Conservation (phyloP, 2,888 invertebrate genomes). For the Lepidochrysops patricia region DNA sequence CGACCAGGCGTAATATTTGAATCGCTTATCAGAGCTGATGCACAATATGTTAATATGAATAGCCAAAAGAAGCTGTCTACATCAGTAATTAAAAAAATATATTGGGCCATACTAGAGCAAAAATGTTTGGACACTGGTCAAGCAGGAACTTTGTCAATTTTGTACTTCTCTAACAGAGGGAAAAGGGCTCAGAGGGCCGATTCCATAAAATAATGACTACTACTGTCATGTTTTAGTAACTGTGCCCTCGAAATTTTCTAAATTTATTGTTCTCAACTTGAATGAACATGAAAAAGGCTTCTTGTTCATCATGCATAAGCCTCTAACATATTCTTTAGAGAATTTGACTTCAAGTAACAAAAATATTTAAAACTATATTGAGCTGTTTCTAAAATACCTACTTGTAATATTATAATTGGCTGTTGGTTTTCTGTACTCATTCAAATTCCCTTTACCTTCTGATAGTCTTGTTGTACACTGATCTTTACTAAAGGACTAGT, state of each 20-base stretch:
- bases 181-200: slow-evolving; percentile 46
- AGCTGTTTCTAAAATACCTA: not conserved
- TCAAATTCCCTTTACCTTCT: slow-evolving; percentile 63
- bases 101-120: too few species aligned
- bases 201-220: slow-evolving; percentile 35
- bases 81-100: too few species aligned
- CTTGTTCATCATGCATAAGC: too few species aligned
- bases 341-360: too few species aligned
- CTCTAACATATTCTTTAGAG: too few species aligned
- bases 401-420: slow-evolving; percentile 40
- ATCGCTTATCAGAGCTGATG: too few species aligned
- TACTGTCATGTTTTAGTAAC: slow-evolving; percentile 35
- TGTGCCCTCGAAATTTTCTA: slow-evolving; percentile 30
- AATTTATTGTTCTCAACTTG: slow-evolving; percentile 25
- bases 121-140: too few species aligned
- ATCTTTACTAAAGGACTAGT: not conserved
- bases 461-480: slow-evolving; percentile 33
- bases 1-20: too few species aligned
- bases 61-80: too few species aligned
- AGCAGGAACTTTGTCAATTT: too few species aligned
- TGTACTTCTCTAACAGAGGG: slow-evolving; percentile 44
- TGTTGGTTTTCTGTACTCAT: slow-evolving; percentile 71
- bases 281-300: too few species aligned
- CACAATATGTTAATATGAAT: too few species aligned
- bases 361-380: not conserved